Evolutionary conservation across 1,140 invertebrate species (phyloP), one percentile per base, ranked within the genome.

Genomic region (Bombus ignitus): DNA sequence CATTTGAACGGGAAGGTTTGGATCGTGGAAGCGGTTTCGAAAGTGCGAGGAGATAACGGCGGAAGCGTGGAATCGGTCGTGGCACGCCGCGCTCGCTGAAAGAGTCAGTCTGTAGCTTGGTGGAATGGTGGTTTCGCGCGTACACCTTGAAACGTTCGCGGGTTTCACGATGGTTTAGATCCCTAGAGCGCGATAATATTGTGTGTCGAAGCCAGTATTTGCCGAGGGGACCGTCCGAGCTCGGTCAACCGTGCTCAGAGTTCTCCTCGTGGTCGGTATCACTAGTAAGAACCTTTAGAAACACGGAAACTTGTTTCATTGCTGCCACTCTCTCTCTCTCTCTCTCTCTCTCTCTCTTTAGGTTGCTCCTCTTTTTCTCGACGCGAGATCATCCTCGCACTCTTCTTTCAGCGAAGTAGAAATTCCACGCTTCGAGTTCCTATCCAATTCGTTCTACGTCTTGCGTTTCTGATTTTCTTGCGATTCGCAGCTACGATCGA

Each of bases 111-210:
- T 66, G n/a, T 35, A n/a, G 65, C 65, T 85, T 32, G 72, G 57
- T 37, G 76, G 28, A 37, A 76, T 59, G 44, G 35, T n/a, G 62
- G 57, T 81, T 74, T 66, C 79, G 62, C 86, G 79, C 83, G 81
- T 68, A 79, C 74, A 44, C 62, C 22, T 70, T 37, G 62, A 72
- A 79, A 87, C 47, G 86, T 66, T 71, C 83, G 86, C 74, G 78
- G 71, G 62, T 70, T 42, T 65, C 74, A 75, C 85, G 88, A 92
- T 90, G 90, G 92, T 92, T 92, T 92, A 92, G 92, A 92, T 92
- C 89, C 83, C 86, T 76, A 71, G 85, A 90, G 91, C 85, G 91
- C 86, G 92, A 92, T 92, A 92, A 92, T 92, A 92, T 92, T 92
- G 92, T 92, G 88, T 92, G 89, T 79, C 88, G 86, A 90, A 82